Conservation (phyloP, 2,113 vertebrate genomes). For the Ictalurus punctatus region DNA sequence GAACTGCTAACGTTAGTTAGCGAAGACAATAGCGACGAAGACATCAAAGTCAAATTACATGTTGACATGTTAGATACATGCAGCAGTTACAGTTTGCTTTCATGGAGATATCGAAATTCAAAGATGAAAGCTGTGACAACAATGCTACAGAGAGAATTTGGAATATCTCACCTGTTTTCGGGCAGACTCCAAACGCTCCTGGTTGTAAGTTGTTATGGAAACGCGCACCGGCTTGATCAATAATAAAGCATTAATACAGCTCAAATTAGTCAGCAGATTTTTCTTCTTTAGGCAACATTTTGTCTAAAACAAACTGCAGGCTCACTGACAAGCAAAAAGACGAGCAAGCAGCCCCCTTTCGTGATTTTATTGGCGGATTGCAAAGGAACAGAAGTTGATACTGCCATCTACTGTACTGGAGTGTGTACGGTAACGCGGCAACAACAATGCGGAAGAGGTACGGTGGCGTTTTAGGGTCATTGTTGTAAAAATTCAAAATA, state of each 20-base stretch:
- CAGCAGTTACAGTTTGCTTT: not conserved
- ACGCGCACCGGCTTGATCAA: not conserved
- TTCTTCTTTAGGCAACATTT: not conserved
- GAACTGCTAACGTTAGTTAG: not conserved
- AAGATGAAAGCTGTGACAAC: not conserved
- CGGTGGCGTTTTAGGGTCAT: too few relatives aligned
- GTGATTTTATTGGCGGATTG: not conserved
- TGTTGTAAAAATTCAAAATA: too few relatives aligned
- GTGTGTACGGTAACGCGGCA: too few relatives aligned
- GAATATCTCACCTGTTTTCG: slow-evolving; percentile 23
- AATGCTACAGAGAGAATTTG: not conserved
- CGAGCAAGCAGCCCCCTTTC: not conserved
- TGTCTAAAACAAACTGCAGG: not conserved
- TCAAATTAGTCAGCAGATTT: not conserved
- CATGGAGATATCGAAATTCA: not conserved
- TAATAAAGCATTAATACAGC: not conserved
- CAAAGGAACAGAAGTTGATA: not conserved
- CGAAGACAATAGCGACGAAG: not conserved
- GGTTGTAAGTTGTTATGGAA: not conserved
- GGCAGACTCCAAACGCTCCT: not conserved
- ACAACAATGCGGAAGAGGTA: too few relatives aligned
- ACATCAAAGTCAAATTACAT: not conserved
- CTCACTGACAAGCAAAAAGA: not conserved
- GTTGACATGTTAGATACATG: not conserved
- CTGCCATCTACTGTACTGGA: not conserved